phyloP scores from a whole-genome alignment of 53 echinoderm and acorn worm species.

The Hippasteria phrygiana region DNA sequence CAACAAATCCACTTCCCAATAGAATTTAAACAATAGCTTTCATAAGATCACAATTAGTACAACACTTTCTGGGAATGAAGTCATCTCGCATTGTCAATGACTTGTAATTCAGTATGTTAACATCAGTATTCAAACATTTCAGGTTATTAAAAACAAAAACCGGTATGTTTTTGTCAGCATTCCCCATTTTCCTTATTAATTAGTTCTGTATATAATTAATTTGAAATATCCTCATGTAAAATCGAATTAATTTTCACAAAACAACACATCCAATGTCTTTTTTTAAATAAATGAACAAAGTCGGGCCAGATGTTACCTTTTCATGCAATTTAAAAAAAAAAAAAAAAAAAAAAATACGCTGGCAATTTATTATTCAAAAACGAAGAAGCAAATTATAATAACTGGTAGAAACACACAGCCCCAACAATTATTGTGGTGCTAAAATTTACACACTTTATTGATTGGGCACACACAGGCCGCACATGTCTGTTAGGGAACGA shows the following conservation, averaged over 20 bases:
- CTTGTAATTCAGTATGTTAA: too few species aligned
- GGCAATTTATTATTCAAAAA: neutral
- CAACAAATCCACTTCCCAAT: too few species aligned
- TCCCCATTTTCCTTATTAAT: neutral
- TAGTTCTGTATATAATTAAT: neutral
- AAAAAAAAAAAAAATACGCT: neutral
- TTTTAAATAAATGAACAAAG: neutral
- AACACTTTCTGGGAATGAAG: too few species aligned
- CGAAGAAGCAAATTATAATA: constrained; percentile 23
- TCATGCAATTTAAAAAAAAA: neutral
- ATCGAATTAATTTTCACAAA: neutral
- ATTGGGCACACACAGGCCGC: constrained; percentile 29
- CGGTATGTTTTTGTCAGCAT: neutral
- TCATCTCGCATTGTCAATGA: too few species aligned
- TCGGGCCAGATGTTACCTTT: constrained; percentile 13
- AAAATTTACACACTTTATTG: constrained; percentile 36
- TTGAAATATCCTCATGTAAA: neutral
- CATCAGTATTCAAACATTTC: too few species aligned
- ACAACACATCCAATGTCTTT: neutral
- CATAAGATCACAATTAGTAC: too few species aligned
- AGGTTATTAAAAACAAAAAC: too few species aligned
- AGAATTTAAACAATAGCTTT: too few species aligned
- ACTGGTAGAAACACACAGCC: constrained; percentile 22
- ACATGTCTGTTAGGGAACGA: neutral
- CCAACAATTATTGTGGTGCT: constrained; percentile 22